Evolutionary conservation across 2,888 invertebrate species (phyloP), one percentile per base, ranked within the genome.

Genomic region (Aphidius colemani): DNA sequence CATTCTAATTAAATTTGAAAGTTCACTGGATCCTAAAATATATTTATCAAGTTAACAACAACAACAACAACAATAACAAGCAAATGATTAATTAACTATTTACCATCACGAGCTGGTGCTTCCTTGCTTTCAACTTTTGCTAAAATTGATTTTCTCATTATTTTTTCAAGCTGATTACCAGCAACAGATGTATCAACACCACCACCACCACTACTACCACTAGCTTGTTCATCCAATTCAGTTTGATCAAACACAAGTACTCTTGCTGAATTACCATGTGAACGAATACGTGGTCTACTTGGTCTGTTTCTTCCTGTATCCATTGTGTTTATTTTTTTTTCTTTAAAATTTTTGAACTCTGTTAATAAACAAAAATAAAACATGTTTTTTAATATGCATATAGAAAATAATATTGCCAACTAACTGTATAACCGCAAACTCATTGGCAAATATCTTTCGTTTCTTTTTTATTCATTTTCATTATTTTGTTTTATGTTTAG

Each of bases 1-100:
- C 89, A 96, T 93, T 68, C 94, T 90, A 79, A 94, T 87, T 75
- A 97, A 85, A 84, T 96, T 96, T 65, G 89, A 88, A 55, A 86
- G 77, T 72, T 88, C 86, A 57, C 78, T 79, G 46, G 46, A 7
- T 39, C 79, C 76, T 30, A 3, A 8, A 44, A 59, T 59, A 18
- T n/a, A 51, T 59, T 49, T 49, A 46, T 30, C 18, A 11, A 30
- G 39, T 57, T 57, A 56, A 8, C 0, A 1, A 45, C 72, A 73
- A 50, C 9, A 8, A 1, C 8, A 9, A 2, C 49, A 43, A 41
- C 7, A 41, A 11, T 18, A 7, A 55, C 56, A 41, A 30, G 43
- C 2, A 53, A 45, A 18, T 39, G 0, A 11, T 46, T 45, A 9
- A 45, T 46, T 45, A 3, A 6, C 18, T 46, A 41, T 51, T 30